Base-by-base conservation (phyloP, 2,113 vertebrate genomes). In the Sebastes fasciatus region DNA sequence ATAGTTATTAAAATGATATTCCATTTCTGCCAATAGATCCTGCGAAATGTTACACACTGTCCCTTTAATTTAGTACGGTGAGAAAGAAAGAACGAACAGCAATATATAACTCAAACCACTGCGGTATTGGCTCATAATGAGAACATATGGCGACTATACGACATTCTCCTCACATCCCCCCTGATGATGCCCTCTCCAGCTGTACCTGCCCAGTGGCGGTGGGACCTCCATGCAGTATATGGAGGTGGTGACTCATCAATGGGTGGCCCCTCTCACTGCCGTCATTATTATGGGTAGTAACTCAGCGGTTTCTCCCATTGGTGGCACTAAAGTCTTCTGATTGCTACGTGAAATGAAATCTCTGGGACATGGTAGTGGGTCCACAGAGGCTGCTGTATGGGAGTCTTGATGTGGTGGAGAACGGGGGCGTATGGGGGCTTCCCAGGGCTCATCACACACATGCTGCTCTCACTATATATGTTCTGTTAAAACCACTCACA, bases 181-280 rank as follows among this genome's bases (percentile, higher is more conserved):
- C 43, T 83, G 76, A 84, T 87, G 80, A 84, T 87, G 80, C 46
- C 52, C 71, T 85, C 85, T 69, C 78, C 91, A 89, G 82, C 86
- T 92, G 34, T 34, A 90, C 91, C 91, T 89, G 83, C 88, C 64
- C 55, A 73, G 34, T 34, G 34, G 34, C 34, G 34, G 34, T 34
- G 34, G 34, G 68, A 68, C 76, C 69, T 80, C 63, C 12, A 2
- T 57, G 26, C 58, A 4, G 51, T 19, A 23, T 49, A 34, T 14
- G 71, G 58, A 74, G 65, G 69, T 49, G 74, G 84, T 83, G 90
- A 90, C 84, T 91, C 89, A 91, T 87, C 52, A 52, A 57, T 57
- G 72, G 70, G 74, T 70, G 83, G 83, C 45, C 76, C 48, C 69
- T 83, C 52, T 63, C 67, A 6, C 60, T 68, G 80, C 85, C 48